These are phyloP conservation scores for Chaetodon trifasciatus DNA, from an alignment of 2,797 vertebrate genomes.

Conservation along the genomic window DNA sequence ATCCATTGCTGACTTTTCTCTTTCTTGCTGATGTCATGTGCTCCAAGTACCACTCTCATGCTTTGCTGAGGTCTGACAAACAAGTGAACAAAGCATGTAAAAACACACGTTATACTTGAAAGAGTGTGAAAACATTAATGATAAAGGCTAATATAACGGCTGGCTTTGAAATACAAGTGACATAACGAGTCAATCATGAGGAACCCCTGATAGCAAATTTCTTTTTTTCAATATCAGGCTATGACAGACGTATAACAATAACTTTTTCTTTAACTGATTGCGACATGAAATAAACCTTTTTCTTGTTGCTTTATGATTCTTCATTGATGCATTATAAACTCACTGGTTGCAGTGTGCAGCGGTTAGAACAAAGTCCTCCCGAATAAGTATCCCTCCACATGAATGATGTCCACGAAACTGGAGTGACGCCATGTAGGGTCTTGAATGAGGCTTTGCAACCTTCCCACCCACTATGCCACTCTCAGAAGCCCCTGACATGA, in stretches of 20 bases:
- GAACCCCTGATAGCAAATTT: neutral
- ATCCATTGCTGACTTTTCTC: slow-evolving; percentile 78
- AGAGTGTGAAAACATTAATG: neutral
- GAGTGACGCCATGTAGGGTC: slow-evolving; percentile 83
- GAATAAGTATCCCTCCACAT: slow-evolving; percentile 83
- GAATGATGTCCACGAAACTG: neutral
- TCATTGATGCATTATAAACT: slow-evolving; percentile 11
- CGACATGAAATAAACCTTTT: neutral
- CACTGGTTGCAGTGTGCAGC: slow-evolving; percentile 77
- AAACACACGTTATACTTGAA: neutral
- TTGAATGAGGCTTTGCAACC: slow-evolving; percentile 76
- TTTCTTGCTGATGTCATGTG: slow-evolving; percentile 63
- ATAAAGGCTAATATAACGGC: neutral
- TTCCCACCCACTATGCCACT: slow-evolving; percentile 76
- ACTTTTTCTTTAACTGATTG: neutral
- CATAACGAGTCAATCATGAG: neutral
- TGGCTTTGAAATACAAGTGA: slow-evolving; percentile 1
- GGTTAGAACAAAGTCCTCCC: slow-evolving; percentile 79
- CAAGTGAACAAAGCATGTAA: neutral
- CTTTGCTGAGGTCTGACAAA: accelerated
- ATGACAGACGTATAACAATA: neutral
- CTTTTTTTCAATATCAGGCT: neutral
- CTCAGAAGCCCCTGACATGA: slow-evolving; percentile 66
- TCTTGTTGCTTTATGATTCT: neutral
- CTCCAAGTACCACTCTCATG: slow-evolving; percentile 76